These are phyloP conservation scores for Pseudanteris insignis DNA, from an alignment of 2,888 invertebrate genomes.

Conservation along the genomic window DNA sequence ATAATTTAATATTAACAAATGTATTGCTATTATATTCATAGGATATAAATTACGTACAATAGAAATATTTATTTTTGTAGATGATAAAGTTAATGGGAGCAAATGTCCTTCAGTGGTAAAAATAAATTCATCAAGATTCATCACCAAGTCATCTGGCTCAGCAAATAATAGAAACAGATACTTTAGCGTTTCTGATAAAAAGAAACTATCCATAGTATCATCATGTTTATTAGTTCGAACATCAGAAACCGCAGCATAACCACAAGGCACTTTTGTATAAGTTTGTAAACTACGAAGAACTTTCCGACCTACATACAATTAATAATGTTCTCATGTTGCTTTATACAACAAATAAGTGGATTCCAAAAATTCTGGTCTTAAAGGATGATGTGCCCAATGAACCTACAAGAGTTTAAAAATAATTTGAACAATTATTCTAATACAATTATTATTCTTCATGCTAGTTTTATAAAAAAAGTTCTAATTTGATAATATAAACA, in stretches of 20 bases:
- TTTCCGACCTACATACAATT: slow-evolving; percentile 89
- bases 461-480: too few relatives aligned
- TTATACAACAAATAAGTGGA: slow-evolving; percentile 97
- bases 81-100: slow-evolving; percentile 84
- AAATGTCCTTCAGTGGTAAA: slow-evolving; percentile 96
- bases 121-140: slow-evolving; percentile 86
- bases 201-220: slow-evolving; percentile 98
- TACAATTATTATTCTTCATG: too few relatives aligned
- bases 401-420: slow-evolving; percentile 69
- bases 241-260: slow-evolving; percentile 97
- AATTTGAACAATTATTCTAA: too few relatives aligned
- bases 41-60: slow-evolving; percentile 60
- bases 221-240: slow-evolving; percentile 90
- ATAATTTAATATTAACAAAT: slow-evolving; percentile 2
- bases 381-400: slow-evolving; percentile 97
- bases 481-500: too few relatives aligned
- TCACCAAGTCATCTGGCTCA: slow-evolving; percentile 82
- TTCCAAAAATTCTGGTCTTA: slow-evolving; percentile 97
- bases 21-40: neutral
- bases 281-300: slow-evolving; percentile 89
- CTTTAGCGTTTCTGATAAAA: slow-evolving; percentile 97
- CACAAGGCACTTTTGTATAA: slow-evolving; percentile 92
- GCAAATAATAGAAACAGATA: slow-evolving; percentile 95
- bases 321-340: slow-evolving; percentile 95
- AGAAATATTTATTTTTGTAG: slow-evolving; percentile 70